Conservation (phyloP, 30 jellyfish, hydroid and myxozoan species). For the Rhopilema esculentum region DNA sequence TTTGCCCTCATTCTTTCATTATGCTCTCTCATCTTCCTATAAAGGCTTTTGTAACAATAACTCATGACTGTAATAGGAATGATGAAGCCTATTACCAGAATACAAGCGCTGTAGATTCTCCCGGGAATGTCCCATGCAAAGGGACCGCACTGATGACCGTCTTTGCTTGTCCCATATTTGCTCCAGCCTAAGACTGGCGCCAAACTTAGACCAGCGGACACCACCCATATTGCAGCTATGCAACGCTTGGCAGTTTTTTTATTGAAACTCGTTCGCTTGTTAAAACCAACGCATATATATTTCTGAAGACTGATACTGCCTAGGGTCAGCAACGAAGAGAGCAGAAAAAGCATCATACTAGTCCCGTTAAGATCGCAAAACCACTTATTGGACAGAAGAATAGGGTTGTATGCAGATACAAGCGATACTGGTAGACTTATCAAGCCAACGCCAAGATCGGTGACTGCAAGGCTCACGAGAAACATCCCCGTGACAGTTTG, state of each 20-base stretch:
- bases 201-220: conserved; percentile 46
- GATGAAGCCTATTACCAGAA: conserved; percentile 21
- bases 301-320: conserved; percentile 45
- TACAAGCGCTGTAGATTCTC: conserved; percentile 30
- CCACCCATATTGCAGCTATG: conserved; percentile 47
- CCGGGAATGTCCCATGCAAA: conserved; percentile 37
- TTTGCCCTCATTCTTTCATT: conserved; percentile 23
- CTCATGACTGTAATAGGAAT: conserved; percentile 50
- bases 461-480: conserved; percentile 40
- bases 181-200: conserved; percentile 87
- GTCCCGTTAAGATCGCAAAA: conserved; percentile 54
- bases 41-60: conserved; percentile 16
- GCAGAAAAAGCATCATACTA: conserved; percentile 36
- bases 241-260: neutral
- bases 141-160: conserved; percentile 66
- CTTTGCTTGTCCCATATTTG: conserved; percentile 32
- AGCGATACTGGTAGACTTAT: conserved; percentile 40
- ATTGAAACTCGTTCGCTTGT: conserved; percentile 19
- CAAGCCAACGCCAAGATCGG: conserved; percentile 69
- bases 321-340: conserved; percentile 52
- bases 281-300: conserved; percentile 23
- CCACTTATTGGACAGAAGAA: conserved; percentile 8
- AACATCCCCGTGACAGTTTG: conserved; percentile 37
- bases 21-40: conserved; percentile 15
- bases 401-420: conserved; percentile 11